Base-by-base conservation (phyloP, 2,113 vertebrate genomes). In the Nestor notabilis region DNA sequence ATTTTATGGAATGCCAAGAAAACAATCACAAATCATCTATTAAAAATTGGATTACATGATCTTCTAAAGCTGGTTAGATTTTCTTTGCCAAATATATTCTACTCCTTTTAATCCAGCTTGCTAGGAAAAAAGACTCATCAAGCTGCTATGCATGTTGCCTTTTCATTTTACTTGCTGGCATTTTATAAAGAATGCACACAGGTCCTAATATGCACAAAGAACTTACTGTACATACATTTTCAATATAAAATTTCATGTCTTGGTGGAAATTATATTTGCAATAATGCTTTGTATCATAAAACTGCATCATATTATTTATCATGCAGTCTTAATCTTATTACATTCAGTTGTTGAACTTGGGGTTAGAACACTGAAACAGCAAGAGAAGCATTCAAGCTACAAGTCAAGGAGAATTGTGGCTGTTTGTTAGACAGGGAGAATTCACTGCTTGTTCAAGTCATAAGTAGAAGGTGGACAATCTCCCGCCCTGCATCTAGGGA, bases 131-230 rank as follows among this genome's bases (percentile, higher is more conserved):
- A 83, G 16, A 0, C 0, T 8, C 2, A 7, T 88, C 80, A 90
- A 81, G 71, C 76, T 91, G 68, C 86, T 86, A 43, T 87, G 75
- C 31, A 76, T 72, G 31, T 89, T 93, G 49, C 64, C 37, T 84
- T 93, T 93, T 90, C 33, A 68, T 92, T 92, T 88, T 90, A 95
- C 82, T 95, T 94, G 72, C 63, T 92, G 80, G 11, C 33, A 90
- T 86, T 94, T 93, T 70, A 35, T 89, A 58, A 93, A 11, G 87
- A 93, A 93, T 79, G 33, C 14, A 58, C 63, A 61, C 56, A 60
- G 49, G 53, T 89, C 65, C 29, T 79, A 82, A 83, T 78, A 68
- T 82, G 53, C 75, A 93, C 79, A 74, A 92, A 93, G 78, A 90
- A 71, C 35, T 90, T 93, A 74, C 55, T 93, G 46, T 66, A 66